Conservation (phyloP, 2,797 vertebrate species). For the Cheirogaleus major region DNA sequence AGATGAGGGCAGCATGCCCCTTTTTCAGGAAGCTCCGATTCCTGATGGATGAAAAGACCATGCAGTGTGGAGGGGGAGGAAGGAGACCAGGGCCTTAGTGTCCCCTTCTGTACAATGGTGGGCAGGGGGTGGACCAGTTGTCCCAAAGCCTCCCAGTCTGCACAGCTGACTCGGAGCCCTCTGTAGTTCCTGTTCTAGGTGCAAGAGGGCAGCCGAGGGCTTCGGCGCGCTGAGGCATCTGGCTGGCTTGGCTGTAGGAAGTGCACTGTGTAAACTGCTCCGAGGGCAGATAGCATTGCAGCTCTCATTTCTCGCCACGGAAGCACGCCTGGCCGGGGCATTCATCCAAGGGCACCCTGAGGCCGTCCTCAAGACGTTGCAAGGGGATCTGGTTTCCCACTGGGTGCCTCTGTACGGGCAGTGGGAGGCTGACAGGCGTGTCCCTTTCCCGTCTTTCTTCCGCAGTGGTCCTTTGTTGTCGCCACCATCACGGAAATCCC, state of each 20-base stretch:
- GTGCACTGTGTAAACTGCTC: rapidly evolving
- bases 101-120: background rate
- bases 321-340: too few relatives aligned
- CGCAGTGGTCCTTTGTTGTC: constrained; percentile 95
- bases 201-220: constrained; percentile 59
- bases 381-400: background rate
- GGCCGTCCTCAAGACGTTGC: background rate
- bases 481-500: constrained; percentile 98
- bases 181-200: background rate
- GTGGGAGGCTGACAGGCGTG: background rate
- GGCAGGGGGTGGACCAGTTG: rapidly evolving
- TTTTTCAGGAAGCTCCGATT: background rate
- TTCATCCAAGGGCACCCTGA: background rate
- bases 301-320: background rate
- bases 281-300: too few relatives aligned
- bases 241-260: background rate
- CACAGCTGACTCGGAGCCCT: rapidly evolving
- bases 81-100: background rate
- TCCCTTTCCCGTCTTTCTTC: background rate
- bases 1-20: background rate
- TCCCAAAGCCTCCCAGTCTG: background rate
- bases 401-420: background rate
- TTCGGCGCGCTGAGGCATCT: rapidly evolving
- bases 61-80: background rate
- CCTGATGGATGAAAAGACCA: background rate